Percentiles rank a stretch among this genome's conserved stretches.
Evolutionary conservation across 2,113 vertebrate genomes (phyloP).

Genomic region (Nematolebias whitei): DNA sequence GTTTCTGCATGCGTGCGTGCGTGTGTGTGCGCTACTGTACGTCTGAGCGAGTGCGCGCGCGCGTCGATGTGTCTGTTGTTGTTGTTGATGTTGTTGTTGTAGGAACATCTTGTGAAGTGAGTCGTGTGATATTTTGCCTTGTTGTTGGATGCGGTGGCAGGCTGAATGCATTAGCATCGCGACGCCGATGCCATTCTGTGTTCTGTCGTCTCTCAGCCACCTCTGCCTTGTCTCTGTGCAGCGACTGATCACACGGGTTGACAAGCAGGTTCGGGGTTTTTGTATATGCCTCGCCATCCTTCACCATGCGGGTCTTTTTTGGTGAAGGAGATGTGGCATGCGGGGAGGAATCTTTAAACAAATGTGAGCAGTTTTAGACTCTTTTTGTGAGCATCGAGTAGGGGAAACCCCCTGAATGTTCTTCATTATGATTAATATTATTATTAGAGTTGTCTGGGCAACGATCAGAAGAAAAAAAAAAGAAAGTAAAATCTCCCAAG

Average conservation of each 20-base stretch:
- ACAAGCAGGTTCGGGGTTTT: conserved; percentile 73
- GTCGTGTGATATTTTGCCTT: conserved; percentile 76
- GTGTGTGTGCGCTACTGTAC: conserved; percentile 26
- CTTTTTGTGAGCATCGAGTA: conserved; percentile 18
- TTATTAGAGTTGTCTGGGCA: conserved; percentile 31
- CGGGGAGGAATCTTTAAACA: conserved; percentile 53
- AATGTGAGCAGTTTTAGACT: conserved; percentile 56
- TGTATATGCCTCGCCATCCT: conserved; percentile 54
- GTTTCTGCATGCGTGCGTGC: conserved; percentile 58
- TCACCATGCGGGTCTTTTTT: conserved; percentile 57
- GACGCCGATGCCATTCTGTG: conserved; percentile 66
- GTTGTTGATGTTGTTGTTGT: conserved; percentile 69
- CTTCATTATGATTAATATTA: conserved; percentile 37
- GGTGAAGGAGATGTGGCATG: conserved; percentile 53
- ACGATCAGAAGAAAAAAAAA: conserved; percentile 47
- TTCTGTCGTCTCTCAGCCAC: conserved; percentile 77
- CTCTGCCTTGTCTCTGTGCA: conserved; percentile 71
- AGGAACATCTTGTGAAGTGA: conserved; percentile 76
- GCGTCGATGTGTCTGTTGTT: conserved; percentile 61
- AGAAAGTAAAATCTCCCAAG: conserved; percentile 59
- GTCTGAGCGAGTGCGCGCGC: conserved; percentile 25
- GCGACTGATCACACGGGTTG: conserved; percentile 78
- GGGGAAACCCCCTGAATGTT: conserved; percentile 50
- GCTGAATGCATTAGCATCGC: conserved; percentile 79
- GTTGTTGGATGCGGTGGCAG: conserved; percentile 78